Base-by-base conservation (phyloP, 2,888 invertebrate genomes). In the Xylota sylvarum region DNA sequence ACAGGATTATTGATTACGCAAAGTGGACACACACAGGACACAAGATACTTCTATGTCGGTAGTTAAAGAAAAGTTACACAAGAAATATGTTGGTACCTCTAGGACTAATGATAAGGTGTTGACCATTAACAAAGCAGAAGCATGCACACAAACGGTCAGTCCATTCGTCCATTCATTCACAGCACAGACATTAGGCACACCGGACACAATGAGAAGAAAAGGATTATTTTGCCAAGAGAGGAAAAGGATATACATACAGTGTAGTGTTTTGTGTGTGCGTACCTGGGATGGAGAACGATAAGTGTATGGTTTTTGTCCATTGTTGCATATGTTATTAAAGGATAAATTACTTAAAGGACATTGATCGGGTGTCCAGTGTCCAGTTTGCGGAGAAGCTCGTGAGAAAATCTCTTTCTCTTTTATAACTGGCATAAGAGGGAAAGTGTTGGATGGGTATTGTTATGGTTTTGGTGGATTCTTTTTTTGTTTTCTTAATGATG, bases 341-440 rank as follows among this genome's bases (percentile, higher is more conserved):
- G 86, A 86, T 86, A 82, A 86, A 82, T 86, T 86, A 86, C 82
- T 82, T 78, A 78, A 82, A 82, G 77, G 86, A 86, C 86, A 86
- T 73, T 82, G 86, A 86, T 86, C 77, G 86, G 86, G 82, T 86
- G 86, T 82, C 70, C 56, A 76, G 65, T 86, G 85, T 86, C 77
- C 86, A 86, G 86, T 86, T 78, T 73, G 81, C 62, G 27, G 40
- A 67, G 72, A 79, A 46, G 56, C 58, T 70, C 70, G 86, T 86
- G 86, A 82, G 86, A 86, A 86, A 82, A 78, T 82, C 48, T 80
- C n/a, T n/a, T n/a, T n/a, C n/a, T 43, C n/a, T 35, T 62, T n/a
- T n/a, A n/a, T 50, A 27, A 32, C 62, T 32, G 27, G 14, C 32
- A 37, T 60, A 56, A 74, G 55, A 78, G 65, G 76, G 77, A 85